phyloP scores from a whole-genome alignment of 2,888 invertebrate species.

The Agriopis leucophaearia region DNA sequence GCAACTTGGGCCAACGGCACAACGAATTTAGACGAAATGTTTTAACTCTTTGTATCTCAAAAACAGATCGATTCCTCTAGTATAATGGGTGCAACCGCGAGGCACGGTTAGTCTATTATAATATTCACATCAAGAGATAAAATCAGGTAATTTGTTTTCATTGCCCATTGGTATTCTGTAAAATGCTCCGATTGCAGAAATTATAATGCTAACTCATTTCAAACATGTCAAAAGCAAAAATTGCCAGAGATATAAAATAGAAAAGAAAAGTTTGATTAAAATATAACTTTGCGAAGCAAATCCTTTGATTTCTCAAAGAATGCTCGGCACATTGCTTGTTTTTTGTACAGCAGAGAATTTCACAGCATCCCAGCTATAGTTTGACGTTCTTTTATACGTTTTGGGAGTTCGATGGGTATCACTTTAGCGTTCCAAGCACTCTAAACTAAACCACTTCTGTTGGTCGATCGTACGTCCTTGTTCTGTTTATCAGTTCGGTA shows the following conservation, averaged over 20 bases:
- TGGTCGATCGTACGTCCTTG: background rate
- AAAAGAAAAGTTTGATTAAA: slow-evolving; percentile 19
- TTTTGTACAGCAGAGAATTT: slow-evolving; percentile 11
- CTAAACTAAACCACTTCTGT: slow-evolving; percentile 6
- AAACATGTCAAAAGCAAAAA: slow-evolving; percentile 27
- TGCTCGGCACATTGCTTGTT: slow-evolving; percentile 2
- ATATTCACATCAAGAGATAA: too few species aligned
- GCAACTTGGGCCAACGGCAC: too few species aligned
- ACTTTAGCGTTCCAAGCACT: slow-evolving; percentile 8
- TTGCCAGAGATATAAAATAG: slow-evolving; percentile 17
- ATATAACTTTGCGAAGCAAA: slow-evolving; percentile 16
- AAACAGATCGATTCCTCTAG: too few species aligned
- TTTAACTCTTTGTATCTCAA: too few species aligned
- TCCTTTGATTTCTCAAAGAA: slow-evolving; percentile 1
- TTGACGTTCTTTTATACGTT: slow-evolving; percentile 6
- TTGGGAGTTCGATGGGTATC: slow-evolving; percentile 2
- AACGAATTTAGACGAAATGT: too few species aligned
- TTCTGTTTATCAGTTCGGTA: background rate
- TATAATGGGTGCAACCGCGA: too few species aligned
- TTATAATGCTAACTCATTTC: slow-evolving; percentile 27
- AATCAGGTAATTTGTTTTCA: slow-evolving; percentile 7
- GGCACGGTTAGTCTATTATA: too few species aligned
- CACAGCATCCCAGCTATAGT: background rate
- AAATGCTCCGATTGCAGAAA: slow-evolving; percentile 13
- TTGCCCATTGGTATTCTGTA: slow-evolving; percentile 8